Percentiles rank a stretch among this genome's conserved stretches.
These are phyloP conservation scores for Hestina assimilis DNA, from an alignment of 1,140 invertebrate genomes.

Conservation along the genomic window DNA sequence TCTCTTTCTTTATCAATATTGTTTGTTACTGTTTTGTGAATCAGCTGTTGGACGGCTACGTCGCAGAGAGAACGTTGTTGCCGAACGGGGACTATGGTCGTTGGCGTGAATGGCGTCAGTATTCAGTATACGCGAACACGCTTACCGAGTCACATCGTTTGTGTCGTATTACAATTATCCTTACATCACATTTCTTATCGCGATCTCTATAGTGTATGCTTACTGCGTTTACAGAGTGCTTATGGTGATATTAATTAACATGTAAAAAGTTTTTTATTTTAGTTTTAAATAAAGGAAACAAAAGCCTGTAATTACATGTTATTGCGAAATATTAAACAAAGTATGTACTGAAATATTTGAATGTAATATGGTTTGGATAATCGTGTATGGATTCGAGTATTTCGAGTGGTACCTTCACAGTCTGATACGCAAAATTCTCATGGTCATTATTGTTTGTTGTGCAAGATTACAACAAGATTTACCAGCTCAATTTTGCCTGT, in stretches of 20 bases:
- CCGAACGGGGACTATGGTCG: constrained; percentile 34
- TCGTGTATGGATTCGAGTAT: not conserved
- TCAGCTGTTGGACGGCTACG: constrained; percentile 58
- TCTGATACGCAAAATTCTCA: not conserved
- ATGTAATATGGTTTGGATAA: constrained; percentile 10
- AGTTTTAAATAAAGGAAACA: not conserved
- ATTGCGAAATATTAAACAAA: constrained; percentile 2
- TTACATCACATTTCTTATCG: constrained; percentile 29
- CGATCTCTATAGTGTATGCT: constrained; percentile 30
- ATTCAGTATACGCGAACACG: constrained; percentile 49
- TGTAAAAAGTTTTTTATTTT: not conserved
- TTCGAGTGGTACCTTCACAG: not conserved
- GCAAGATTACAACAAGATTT: not conserved
- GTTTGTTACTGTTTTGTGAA: constrained; percentile 32
- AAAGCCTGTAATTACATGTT: not conserved
- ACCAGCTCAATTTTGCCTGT: not conserved
- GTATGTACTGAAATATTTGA: constrained; percentile 7
- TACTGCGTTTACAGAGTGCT: constrained; percentile 6
- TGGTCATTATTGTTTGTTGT: constrained; percentile 5
- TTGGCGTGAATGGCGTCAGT: constrained; percentile 50
- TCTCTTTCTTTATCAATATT: not conserved
- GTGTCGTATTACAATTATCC: constrained; percentile 27
- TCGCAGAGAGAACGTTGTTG: constrained; percentile 42
- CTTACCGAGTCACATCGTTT: constrained; percentile 37
- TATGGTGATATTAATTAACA: not conserved